These are phyloP conservation scores for Cephonodes hylas DNA, from an alignment of 2,888 invertebrate species.

Conservation along the genomic window DNA sequence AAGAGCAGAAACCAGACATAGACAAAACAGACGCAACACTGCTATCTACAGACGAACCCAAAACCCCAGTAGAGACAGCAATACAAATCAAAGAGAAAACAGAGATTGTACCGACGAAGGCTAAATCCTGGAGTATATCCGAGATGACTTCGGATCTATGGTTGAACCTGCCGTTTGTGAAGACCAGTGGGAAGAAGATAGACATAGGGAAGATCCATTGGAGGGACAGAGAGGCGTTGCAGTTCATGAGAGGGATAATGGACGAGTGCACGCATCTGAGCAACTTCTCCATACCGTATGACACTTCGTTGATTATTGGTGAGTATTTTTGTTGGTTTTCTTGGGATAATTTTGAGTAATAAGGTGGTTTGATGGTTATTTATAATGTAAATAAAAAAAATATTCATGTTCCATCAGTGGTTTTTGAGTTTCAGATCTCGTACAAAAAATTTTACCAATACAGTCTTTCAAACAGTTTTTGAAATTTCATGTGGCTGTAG, in stretches of 20 bases:
- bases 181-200: constrained; percentile 66
- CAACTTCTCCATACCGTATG: constrained; percentile 93
- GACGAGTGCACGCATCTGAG: constrained; percentile 98
- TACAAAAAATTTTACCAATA: too few species aligned
- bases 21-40: not conserved
- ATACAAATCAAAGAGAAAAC: constrained; percentile 18
- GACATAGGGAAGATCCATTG: constrained; percentile 84
- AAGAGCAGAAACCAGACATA: not conserved
- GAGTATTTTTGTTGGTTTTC: constrained; percentile 24
- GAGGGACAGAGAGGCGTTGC: constrained; percentile 89
- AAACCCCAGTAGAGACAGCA: constrained; percentile 1
- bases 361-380: too few species aligned
- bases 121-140: constrained; percentile 61
- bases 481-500: too few species aligned
- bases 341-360: too few species aligned
- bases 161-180: constrained; percentile 63
- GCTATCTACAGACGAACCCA: too few species aligned
- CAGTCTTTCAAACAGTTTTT: too few species aligned
- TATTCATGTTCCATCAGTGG: too few species aligned
- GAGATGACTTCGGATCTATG: constrained; percentile 64
- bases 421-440: too few species aligned
- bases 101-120: constrained; percentile 29
- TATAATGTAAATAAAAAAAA: too few species aligned
- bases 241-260: constrained; percentile 99
- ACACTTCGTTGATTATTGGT: constrained; percentile 92